Evolutionary conservation across 2,113 vertebrate genomes (phyloP), one percentile per base, ranked within the genome.

Genomic region (Atrichornis clamosus): DNA sequence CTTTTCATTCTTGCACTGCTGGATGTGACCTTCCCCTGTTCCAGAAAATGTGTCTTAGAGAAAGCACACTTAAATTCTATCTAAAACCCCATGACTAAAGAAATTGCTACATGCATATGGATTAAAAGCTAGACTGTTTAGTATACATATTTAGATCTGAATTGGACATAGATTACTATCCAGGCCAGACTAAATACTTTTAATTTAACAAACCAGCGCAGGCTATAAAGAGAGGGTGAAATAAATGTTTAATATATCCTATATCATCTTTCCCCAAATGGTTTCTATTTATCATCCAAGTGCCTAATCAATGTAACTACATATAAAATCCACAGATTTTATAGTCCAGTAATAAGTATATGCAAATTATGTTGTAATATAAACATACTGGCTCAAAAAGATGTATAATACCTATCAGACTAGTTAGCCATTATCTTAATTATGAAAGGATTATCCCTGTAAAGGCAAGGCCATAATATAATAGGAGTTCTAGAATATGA

Each of bases 291-390:
- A 88, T 94, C 92, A 93, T 74, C 56, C 60, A n/a, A 94, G 39
- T 94, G 90, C 27, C 68, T 94, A 95, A 96, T 96, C 96, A 95
- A 86, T 92, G 92, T 56, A 86, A 86, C 88, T 80, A 80, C 88
- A 92, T 86, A 89, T 90, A 88, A 95, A 95, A 88, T 68, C 90
- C 79, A 81, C 76, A 64, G 75, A 96, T 92, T 92, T 95, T 90
- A 95, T 68, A 95, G 92, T 81, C 68, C 60, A 47, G 91, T 95
- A 96, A 96, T 97, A 93, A 95, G 73, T 42, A 87, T 58, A 96
- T 94, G 92, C 86, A 97, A 96, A 96, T 96, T 81, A 86, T 90
- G 46, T 96, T 96, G 86, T 90, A 90, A 84, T 92, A 68, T 86
- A 93, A 91, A 82, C 76, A 75, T 60, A 72, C 35, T 69, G 86